Base-by-base conservation (phyloP, 2,888 invertebrate species). In the Gerris lacustris region DNA sequence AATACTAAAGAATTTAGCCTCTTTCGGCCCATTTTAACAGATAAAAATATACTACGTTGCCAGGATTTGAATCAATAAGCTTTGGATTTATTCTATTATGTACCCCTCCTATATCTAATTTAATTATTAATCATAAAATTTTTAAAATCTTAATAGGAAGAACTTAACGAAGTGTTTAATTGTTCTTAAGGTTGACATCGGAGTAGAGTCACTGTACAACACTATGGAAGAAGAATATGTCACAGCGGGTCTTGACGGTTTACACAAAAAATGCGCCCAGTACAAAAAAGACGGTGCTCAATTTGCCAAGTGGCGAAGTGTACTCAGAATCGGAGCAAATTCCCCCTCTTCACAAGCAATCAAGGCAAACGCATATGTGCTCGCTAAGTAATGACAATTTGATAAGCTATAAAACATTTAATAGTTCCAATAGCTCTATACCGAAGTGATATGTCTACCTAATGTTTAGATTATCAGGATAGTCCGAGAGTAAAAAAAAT, bases 221-320 rank as follows among this genome's bases (percentile, higher is more conserved):
- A 68, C 62, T n/a, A 82, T 86, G 67, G 81, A 84, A 74, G 83
- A 82, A 69, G 88, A 88, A 78, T 81, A 82, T 71, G 87, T 86
- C 66, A 87, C 87, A 70, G 87, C 88, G 80, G 84, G 86, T 73
- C 78, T 87, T 76, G 87, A 87, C 77, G 83, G 83, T 75, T 78
- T 87, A 75, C 81, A 82, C 55, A 83, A 84, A 75, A 81, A 86
- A 69, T 87, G 86, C 78, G 83, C 84, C 9, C 82, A 85, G 76
- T 87, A 86, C 79, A 84, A 86, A 77, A 83, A 84, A 76, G 83
- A 84, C 73, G 87, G 87, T 45, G 86, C 86, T 75, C 83, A 84
- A 68, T 87, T 87, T 79, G 85, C 86, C 71, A 87, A 87, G 76
- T 88, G 87, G 87, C 80, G 87, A 73, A 84, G 84, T 72, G 84